Conservation (phyloP, 2,888 invertebrate species). For the Drosophila kambysellisi region DNA sequence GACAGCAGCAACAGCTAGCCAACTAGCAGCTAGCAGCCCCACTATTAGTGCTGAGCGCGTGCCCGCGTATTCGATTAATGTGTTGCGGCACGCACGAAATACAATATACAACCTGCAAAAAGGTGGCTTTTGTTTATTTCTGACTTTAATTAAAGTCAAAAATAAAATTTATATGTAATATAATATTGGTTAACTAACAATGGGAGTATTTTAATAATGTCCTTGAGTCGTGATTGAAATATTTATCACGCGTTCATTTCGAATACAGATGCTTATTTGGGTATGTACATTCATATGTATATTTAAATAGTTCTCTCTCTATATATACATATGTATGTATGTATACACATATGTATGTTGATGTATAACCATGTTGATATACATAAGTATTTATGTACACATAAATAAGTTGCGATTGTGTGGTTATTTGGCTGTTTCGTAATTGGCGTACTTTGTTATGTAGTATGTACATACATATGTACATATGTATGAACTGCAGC, state of each 20-base stretch:
- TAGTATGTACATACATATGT: background rate
- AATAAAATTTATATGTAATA: too few relatives aligned
- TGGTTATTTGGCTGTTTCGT: constrained; percentile 61
- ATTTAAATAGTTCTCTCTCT: constrained; percentile 1
- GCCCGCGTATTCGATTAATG: constrained; percentile 27
- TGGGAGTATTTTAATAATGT: background rate
- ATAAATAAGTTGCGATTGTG: constrained; percentile 11
- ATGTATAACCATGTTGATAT: background rate
- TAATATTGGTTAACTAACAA: background rate
- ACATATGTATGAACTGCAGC: constrained; percentile 15
- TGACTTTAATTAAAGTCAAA: background rate
- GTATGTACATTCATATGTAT: background rate
- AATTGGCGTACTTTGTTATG: constrained; percentile 49
- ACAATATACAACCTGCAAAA: background rate
- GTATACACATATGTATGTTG: background rate
- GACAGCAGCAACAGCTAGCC: constrained; percentile 11
- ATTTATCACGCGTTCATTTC: constrained; percentile 24
- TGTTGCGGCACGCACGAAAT: constrained; percentile 16
- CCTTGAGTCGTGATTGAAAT: constrained; percentile 8
- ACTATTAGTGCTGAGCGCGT: constrained; percentile 40
- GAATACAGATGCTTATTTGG: constrained; percentile 8
- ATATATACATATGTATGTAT: background rate
- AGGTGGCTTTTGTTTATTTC: background rate
- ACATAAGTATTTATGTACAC: background rate
- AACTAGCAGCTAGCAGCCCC: constrained; percentile 2